Conservation (phyloP, 2,888 invertebrate genomes). For the Amphimallon solstitiale region DNA sequence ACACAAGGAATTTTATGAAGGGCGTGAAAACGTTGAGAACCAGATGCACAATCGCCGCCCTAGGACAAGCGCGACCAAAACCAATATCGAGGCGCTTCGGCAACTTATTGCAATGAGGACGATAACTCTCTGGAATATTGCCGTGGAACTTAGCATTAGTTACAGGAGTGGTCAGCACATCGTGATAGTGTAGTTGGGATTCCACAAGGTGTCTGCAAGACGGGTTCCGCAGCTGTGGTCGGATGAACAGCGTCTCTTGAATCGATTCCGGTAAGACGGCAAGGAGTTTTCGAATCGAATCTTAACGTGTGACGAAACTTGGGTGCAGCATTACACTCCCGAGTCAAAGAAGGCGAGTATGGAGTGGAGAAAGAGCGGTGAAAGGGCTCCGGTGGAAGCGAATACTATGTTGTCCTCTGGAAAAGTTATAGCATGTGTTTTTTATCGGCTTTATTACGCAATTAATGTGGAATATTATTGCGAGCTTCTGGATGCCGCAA, state of each 20-base stretch:
- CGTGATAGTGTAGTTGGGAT: neutral
- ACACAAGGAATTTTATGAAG: no score
- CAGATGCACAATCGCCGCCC: no score
- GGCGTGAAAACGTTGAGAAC: no score
- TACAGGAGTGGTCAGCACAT: neutral
- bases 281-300: neutral
- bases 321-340: no score
- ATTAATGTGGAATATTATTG: no score
- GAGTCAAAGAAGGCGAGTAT: no score
- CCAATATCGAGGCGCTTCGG: no score
- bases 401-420: neutral
- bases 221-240: neutral
- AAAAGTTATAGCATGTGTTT: neutral
- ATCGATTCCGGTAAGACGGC: neutral
- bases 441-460: neutral
- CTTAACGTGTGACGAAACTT: neutral
- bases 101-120: no score
- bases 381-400: neutral
- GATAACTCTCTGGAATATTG: no score
- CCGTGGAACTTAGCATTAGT: neutral
- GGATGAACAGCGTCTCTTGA: neutral
- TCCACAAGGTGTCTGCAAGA: neutral
- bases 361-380: no score
- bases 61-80: no score
- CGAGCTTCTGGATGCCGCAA: neutral